phyloP scores from a whole-genome alignment of 1,140 invertebrate species.

The Leptinotarsa texana region DNA sequence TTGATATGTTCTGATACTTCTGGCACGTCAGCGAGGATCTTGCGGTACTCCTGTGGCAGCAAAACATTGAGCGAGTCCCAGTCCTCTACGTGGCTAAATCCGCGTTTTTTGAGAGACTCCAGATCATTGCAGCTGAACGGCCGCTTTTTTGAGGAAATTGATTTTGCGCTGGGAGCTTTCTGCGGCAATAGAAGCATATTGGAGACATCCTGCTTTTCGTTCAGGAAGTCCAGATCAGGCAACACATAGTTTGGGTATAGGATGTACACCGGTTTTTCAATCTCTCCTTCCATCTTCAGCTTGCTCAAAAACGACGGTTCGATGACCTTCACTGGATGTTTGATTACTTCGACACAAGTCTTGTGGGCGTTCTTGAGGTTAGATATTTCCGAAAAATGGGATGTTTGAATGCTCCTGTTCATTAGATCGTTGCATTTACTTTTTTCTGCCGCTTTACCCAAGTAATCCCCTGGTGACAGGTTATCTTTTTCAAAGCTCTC shows the following conservation, averaged over 20 bases:
- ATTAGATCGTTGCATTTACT: constrained; percentile 58
- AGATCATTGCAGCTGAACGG: constrained; percentile 85
- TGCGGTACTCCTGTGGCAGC: constrained; percentile 78
- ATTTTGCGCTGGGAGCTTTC: constrained; percentile 46
- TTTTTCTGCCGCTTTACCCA: constrained; percentile 52
- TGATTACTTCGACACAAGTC: constrained; percentile 35
- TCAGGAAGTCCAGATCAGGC: constrained; percentile 85
- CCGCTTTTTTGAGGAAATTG: constrained; percentile 48
- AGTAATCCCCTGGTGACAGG: constrained; percentile 36
- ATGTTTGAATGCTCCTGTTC: constrained; percentile 76
- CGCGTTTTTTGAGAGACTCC: constrained; percentile 76
- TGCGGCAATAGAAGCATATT: constrained; percentile 55
- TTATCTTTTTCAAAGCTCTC: constrained; percentile 40
- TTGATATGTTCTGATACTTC: constrained; percentile 70
- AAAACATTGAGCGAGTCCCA: constrained; percentile 90
- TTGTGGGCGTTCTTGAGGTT: constrained; percentile 45
- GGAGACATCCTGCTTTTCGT: constrained; percentile 63
- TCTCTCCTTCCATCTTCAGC: constrained; percentile 64
- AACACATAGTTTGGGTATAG: constrained; percentile 91
- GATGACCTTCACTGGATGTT: constrained; percentile 60
- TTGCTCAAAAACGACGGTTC: constrained; percentile 69
- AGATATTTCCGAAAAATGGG: constrained; percentile 55
- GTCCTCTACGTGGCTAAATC: constrained; percentile 82
- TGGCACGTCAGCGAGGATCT: constrained; percentile 74
- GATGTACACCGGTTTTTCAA: constrained; percentile 80